Base-by-base conservation (phyloP, 2,797 vertebrate genomes). In the Oryzias sinensis region DNA sequence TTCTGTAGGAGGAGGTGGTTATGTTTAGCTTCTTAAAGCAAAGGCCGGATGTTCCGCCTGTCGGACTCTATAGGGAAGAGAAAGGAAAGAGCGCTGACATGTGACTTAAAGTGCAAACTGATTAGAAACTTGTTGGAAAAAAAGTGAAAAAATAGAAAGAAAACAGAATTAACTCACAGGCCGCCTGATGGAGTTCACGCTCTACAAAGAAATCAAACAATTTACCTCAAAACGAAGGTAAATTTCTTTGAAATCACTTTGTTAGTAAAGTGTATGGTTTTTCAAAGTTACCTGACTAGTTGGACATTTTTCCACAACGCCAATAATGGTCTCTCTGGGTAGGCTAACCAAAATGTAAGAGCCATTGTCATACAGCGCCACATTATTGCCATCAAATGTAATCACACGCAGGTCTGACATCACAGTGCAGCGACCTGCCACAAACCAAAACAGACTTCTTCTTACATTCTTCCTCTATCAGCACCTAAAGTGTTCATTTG, bases 11-110 rank as follows among this genome's bases (percentile, higher is more conserved):
- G 37, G 80, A 72, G 72, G 93, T 96, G 48, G 96, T 97, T 62
- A 99, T 93, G 79, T 98, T 98, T 65, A 99, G 82, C 85, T 96
- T 98, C 81, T 94, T 98, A 84, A 98, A 98, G 86, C 97, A 99
- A 68, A 99, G 91, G 46, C 96, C 95, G 53, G 94, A 96, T 54
- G 93, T 93, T 77, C 92, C 93, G 74, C 94, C 94, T 67, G 93
- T 91, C 18, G 93, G 90, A 79, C 88, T 92, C 97, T 99, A 74
- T 13, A 22, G 9, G 22, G 5, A 46, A 56, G 8, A 5, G 24
- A 50, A 47, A 49, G 65, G n/a, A 47, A 14, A 66, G n/a, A 48
- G 3, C 25, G 18, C 44, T 22, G 0, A 49, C 13, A 49, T 4
- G 44, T 22, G 13, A 70, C 13, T 2, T 14, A 4, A 24, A 43